Percentiles rank a stretch among this genome's conserved stretches.
Evolutionary conservation across 2,797 vertebrate genomes (phyloP).

Genomic region (Lepilemur ruficaudatus): DNA sequence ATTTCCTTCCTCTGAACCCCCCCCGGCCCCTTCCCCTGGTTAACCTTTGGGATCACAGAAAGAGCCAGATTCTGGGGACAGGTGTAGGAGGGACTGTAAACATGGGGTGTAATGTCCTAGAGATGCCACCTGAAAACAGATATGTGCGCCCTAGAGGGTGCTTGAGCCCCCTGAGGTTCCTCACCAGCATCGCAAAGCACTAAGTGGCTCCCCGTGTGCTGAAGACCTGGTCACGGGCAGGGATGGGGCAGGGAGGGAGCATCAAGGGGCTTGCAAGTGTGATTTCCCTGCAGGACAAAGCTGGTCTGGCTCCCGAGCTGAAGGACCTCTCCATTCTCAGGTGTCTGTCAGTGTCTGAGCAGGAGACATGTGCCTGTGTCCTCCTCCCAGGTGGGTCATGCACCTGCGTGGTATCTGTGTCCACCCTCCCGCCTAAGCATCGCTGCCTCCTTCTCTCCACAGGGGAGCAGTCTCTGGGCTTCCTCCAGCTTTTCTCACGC

Average conservation of each 20-base stretch:
- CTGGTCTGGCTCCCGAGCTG: too few species aligned
- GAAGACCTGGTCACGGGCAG: neutral
- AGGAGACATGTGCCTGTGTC: accelerated
- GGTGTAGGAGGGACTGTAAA: neutral
- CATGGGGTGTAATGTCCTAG: neutral
- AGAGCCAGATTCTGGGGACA: neutral
- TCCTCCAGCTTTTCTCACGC: neutral
- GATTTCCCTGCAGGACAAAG: neutral
- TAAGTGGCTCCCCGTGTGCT: neutral
- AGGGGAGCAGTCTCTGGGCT: neutral
- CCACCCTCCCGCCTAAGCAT: neutral
- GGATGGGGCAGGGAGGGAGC: neutral
- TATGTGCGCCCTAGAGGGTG: neutral
- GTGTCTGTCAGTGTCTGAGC: accelerated
- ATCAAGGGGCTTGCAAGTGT: neutral
- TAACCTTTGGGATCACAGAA: neutral
- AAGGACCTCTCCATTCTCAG: neutral
- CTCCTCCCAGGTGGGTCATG: too few species aligned
- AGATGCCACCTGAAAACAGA: neutral
- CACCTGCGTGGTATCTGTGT: accelerated
- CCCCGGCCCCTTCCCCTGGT: neutral
- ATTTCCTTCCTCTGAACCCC: neutral
- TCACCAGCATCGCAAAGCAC: neutral
- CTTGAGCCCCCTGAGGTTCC: too few species aligned
- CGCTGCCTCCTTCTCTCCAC: neutral